These are phyloP conservation scores for Cosmorhoe ocellata DNA, from an alignment of 2,888 invertebrate genomes.

Conservation along the genomic window DNA sequence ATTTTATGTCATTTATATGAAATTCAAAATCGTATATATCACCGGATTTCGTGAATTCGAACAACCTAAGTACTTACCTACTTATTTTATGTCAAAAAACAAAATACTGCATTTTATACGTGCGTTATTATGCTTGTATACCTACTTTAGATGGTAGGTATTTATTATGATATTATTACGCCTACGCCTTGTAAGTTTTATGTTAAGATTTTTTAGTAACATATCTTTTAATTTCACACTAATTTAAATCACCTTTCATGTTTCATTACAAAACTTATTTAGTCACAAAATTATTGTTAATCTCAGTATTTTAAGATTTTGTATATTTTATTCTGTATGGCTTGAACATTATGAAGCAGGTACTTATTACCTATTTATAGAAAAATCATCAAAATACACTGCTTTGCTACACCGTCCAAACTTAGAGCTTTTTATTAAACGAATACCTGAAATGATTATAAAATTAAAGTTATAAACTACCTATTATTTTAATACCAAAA, in stretches of 20 bases:
- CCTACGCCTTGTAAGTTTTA: constrained; percentile 6
- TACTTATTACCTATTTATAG: neutral
- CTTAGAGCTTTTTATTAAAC: constrained; percentile 4
- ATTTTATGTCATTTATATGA: too few species aligned
- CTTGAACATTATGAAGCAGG: constrained; percentile 9
- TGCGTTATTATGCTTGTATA: too few species aligned
- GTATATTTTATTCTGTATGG: constrained; percentile 32
- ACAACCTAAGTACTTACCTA: too few species aligned
- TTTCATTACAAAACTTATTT: constrained; percentile 13
- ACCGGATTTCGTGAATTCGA: too few species aligned
- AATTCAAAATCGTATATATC: too few species aligned
- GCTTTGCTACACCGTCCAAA: constrained; percentile 63
- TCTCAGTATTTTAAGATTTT: constrained; percentile 38
- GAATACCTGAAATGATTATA: neutral
- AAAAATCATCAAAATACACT: constrained; percentile 28
- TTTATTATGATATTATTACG: neutral
- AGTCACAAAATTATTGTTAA: constrained; percentile 46
- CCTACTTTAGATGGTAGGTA: constrained; percentile 4
- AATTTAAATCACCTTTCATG: constrained; percentile 1
- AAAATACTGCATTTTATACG: constrained; percentile 5
- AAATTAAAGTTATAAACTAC: too few species aligned
- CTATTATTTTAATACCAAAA: too few species aligned
- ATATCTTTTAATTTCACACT: constrained; percentile 1
- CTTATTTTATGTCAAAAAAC: too few species aligned
- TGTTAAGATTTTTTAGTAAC: constrained; percentile 8